Percentiles rank a stretch among this genome's conserved stretches.
phyloP scores from a whole-genome alignment of 2,113 vertebrate species.

The Clupea harengus region DNA sequence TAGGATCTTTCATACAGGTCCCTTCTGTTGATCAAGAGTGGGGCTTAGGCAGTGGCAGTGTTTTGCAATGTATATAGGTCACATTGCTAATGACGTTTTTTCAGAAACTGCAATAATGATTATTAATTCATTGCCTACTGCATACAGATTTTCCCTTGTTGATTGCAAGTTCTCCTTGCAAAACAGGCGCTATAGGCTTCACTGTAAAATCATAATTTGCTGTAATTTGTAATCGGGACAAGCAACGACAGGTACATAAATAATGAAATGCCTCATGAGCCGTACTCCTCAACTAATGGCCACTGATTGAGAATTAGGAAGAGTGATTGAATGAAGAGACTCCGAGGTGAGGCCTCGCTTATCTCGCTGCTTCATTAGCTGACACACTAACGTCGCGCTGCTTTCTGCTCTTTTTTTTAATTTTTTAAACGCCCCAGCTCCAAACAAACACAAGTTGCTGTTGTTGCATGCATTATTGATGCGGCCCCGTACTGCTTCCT shows the following conservation, averaged over 20 bases:
- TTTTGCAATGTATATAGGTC: neutral
- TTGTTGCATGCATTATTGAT: neutral
- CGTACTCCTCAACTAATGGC: neutral
- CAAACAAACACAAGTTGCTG: neutral
- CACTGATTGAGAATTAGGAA: neutral
- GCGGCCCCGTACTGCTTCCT: neutral
- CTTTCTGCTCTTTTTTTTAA: neutral
- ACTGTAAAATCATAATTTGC: neutral
- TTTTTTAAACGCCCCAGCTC: neutral
- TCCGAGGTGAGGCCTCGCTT: neutral
- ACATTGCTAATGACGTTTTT: constrained; percentile 1
- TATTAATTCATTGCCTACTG: constrained; percentile 5
- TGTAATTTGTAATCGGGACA: neutral
- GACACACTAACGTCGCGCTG: neutral
- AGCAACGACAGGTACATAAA: neutral
- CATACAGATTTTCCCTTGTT: neutral
- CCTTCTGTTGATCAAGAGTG: neutral
- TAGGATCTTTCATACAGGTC: neutral
- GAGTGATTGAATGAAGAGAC: neutral
- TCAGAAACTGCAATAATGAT: neutral
- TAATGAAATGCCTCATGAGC: neutral
- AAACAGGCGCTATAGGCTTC: neutral
- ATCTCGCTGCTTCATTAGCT: neutral
- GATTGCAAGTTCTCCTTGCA: neutral
- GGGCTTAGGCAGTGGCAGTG: neutral